These are phyloP conservation scores for Hypocryptadius cinnamomeus DNA, from an alignment of 2,113 vertebrate species.

Conservation along the genomic window DNA sequence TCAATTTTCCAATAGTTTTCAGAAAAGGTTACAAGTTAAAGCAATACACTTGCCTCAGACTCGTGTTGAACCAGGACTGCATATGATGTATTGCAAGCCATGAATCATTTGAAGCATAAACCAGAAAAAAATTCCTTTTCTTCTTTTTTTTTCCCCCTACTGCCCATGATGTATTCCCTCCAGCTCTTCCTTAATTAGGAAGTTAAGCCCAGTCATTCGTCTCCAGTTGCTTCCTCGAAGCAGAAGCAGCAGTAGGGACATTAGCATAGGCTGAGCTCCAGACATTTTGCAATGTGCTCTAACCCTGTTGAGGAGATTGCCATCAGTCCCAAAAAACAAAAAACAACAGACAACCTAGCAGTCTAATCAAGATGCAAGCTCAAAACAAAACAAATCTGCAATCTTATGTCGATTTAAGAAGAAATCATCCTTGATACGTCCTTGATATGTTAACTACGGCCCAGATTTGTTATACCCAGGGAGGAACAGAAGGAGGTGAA, in stretches of 20 bases:
- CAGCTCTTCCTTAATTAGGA: conserved; percentile 45
- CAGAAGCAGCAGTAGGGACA: neutral
- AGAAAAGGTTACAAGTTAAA: conserved; percentile 41
- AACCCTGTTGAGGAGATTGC: neutral
- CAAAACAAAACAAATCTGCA: neutral
- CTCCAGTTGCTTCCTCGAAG: conserved; percentile 6
- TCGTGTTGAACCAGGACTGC: neutral
- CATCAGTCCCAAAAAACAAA: neutral
- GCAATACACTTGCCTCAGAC: conserved; percentile 27
- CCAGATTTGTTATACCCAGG: neutral
- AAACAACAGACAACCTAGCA: neutral
- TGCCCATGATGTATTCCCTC: conserved; percentile 34
- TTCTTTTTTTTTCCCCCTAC: neutral
- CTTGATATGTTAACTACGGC: neutral
- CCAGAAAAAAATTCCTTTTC: conserved; percentile 6
- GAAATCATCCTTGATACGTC: fast-evolving
- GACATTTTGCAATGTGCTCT: neutral
- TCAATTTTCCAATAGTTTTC: neutral
- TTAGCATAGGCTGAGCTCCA: neutral
- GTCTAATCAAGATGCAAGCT: neutral
- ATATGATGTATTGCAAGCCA: neutral
- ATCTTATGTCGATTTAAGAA: neutral
- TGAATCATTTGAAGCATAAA: conserved; percentile 41
- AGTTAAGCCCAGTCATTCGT: conserved; percentile 45
- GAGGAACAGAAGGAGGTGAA: neutral